Evolutionary conservation across 2,888 invertebrate species (phyloP), one percentile per base, ranked within the genome.

Genomic region (Argyresthia goedartella): DNA sequence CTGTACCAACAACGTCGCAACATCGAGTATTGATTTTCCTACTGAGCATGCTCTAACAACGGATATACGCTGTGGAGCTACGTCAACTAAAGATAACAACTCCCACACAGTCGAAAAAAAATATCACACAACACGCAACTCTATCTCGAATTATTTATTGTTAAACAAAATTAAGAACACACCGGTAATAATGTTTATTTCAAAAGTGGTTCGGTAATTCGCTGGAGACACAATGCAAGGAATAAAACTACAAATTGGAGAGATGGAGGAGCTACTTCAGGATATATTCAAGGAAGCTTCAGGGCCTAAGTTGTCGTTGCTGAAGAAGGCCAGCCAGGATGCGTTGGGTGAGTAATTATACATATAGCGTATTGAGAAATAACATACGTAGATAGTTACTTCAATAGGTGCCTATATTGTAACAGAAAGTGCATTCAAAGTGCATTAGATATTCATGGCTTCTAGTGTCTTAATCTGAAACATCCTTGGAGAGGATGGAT

Each of bases 211-310:
- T 46, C 1, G 11, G 25, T 25, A 4, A 33, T 15, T 9, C 11
- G 25, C n/a, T 25, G 33, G 15, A 16, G 11, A 11, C 9, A 8
- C n/a, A 25, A 11, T 46, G 16, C n/a, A 1, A n/a, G 11, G 33
- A 25, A 11, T 11, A 8, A 44, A 10, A 2, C 9, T 44, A 15
- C 8, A 14, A 44, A 44, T 14, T 44, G 52, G 63, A 65, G 66
- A 63, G 55, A 96, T 97, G 96, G 96, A 97, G 88, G 95, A 96
- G 78, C 88, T 96, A 64, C 88, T 97, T 59, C 89, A 92, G 73
- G 93, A 93, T 76, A 91, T 97, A 66, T 91, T 93, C 62, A 95
- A 92, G 79, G 96, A 97, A 86, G 93, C 95, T 55, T 90, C 91
- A 50, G 92, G 93, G 64, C 91, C 92, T 34, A 97, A 95, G 79